Conservation (phyloP, 1,140 invertebrate genomes). For the Lordiphosa stackelbergi region DNA sequence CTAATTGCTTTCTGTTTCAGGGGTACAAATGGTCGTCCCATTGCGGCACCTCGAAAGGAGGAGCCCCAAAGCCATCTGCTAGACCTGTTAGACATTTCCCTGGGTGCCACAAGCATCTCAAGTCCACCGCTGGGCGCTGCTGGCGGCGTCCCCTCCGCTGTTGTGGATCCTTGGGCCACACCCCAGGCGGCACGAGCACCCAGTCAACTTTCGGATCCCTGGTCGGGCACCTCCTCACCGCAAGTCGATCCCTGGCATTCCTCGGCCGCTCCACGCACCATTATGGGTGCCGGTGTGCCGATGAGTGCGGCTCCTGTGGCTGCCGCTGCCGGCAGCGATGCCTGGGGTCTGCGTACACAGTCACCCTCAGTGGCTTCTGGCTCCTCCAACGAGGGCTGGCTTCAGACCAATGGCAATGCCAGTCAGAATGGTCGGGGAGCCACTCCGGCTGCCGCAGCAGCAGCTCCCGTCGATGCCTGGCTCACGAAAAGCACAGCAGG, state of each 20-base stretch:
- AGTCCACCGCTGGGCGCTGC: constrained; percentile 66
- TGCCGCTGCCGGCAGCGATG: constrained; percentile 35
- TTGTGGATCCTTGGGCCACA: constrained; percentile 85
- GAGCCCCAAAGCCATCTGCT: constrained; percentile 84
- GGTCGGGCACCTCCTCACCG: constrained; percentile 78
- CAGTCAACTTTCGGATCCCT: constrained; percentile 79
- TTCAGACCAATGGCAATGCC: constrained; percentile 70
- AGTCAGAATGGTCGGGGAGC: constrained; percentile 53
- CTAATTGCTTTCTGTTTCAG: constrained; percentile 5
- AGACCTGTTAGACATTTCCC: constrained; percentile 89
- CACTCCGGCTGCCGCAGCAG: constrained; percentile 24
- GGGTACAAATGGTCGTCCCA: constrained; percentile 47
- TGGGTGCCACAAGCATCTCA: constrained; percentile 80
- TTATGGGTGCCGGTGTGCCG: constrained; percentile 59
- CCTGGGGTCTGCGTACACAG: constrained; percentile 68
- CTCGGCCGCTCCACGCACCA: constrained; percentile 56
- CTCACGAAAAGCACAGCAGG: constrained; percentile 47
- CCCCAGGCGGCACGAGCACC: constrained; percentile 78
- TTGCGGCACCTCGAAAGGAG: constrained; percentile 56
- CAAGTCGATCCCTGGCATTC: constrained; percentile 82
- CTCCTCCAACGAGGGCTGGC: constrained; percentile 74
- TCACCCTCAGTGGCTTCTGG: constrained; percentile 73
- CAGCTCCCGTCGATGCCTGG: constrained; percentile 53
- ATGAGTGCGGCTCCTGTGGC: constrained; percentile 31
- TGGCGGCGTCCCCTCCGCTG: constrained; percentile 66